Evolutionary conservation across 2,797 vertebrate species (phyloP).

Genomic region (Acridotheres tristis): DNA sequence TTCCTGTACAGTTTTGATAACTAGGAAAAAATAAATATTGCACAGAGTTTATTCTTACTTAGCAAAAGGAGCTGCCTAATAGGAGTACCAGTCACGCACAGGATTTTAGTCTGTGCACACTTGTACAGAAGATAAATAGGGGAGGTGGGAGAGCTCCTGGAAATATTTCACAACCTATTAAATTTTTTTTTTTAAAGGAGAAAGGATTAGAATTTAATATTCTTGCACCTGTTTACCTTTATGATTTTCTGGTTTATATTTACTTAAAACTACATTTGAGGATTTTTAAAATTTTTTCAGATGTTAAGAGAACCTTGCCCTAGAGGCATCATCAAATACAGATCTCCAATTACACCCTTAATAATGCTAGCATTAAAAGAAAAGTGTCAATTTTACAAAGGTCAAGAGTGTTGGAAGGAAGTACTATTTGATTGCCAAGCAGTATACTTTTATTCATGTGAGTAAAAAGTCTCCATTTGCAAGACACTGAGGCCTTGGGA

Average conservation of each 20-base stretch:
- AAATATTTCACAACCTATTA: neutral
- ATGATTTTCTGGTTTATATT: neutral
- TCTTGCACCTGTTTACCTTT: neutral
- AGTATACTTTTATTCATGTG: neutral
- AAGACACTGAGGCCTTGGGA: neutral
- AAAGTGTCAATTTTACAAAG: neutral
- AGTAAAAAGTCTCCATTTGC: neutral
- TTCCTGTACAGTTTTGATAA: neutral
- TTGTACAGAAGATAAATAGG: neutral
- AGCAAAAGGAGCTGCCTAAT: neutral
- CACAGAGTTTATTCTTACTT: neutral
- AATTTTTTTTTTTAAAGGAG: neutral
- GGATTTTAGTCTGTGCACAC: neutral
- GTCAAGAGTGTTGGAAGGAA: neutral
- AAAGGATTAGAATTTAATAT: neutral
- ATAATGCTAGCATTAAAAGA: neutral
- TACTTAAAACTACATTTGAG: neutral
- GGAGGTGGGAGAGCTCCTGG: neutral
- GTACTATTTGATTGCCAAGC: neutral
- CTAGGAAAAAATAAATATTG: neutral
- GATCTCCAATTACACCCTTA: neutral
- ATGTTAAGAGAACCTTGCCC: neutral
- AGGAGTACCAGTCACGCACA: neutral
- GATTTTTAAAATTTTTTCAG: neutral
- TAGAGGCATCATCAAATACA: neutral